phyloP scores from a whole-genome alignment of 1,140 invertebrate species.

The Epicauta chinensis region DNA sequence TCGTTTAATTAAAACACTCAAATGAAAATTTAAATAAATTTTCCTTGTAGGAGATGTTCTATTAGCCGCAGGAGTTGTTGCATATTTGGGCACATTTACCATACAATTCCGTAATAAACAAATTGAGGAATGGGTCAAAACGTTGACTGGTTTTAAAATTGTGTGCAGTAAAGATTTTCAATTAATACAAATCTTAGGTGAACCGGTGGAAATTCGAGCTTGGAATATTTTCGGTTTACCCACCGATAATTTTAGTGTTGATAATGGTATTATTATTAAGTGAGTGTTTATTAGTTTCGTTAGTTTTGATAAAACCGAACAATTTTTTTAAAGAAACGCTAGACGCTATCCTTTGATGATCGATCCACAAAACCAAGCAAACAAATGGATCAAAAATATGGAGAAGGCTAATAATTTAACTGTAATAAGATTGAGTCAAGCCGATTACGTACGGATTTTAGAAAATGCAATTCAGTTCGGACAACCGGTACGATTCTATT shows the following conservation, averaged over 20 bases:
- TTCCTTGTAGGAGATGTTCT: constrained; percentile 67
- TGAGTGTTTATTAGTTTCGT: constrained; percentile 41
- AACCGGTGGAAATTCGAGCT: constrained; percentile 78
- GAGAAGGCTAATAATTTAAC: constrained; percentile 81
- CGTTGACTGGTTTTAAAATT: constrained; percentile 60
- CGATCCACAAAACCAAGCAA: constrained; percentile 91
- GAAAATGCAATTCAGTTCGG: constrained; percentile 94
- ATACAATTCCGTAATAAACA: constrained; percentile 64
- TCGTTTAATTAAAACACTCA: background rate
- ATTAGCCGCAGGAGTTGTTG: constrained; percentile 80
- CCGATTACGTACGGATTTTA: constrained; percentile 77
- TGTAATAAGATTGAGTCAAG: constrained; percentile 72
- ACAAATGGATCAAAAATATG: constrained; percentile 92
- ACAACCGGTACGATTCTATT: constrained; percentile 54
- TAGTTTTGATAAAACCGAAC: background rate
- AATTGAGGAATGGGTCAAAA: constrained; percentile 66
- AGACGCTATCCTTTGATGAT: constrained; percentile 89
- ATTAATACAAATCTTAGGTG: constrained; percentile 68
- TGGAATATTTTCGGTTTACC: constrained; percentile 92
- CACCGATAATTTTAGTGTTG: constrained; percentile 81
- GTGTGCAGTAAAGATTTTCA: constrained; percentile 69
- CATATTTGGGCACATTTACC: constrained; percentile 88
- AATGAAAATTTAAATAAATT: background rate
- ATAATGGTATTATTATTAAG: constrained; percentile 88
- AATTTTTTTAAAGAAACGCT: constrained; percentile 55